Percentiles rank a stretch among this genome's conserved stretches.
Evolutionary conservation across 1,140 invertebrate genomes (phyloP).

Genomic region (Ephestia elutella): DNA sequence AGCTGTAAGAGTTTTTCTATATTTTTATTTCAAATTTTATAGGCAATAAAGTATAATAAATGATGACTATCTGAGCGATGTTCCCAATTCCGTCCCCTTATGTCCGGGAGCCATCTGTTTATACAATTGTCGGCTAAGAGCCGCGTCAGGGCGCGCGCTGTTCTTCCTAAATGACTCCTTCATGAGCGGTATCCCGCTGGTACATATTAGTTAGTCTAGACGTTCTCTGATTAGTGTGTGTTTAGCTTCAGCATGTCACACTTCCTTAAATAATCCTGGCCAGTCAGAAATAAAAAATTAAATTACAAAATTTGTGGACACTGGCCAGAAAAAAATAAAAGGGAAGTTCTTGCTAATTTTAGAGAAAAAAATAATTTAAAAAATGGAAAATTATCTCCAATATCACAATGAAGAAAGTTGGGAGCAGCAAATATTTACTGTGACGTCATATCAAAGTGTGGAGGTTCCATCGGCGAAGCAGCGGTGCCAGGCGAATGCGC

Average conservation of each 20-base stretch:
- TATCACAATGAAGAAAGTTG: slow-evolving; percentile 50
- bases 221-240: slow-evolving; percentile 49
- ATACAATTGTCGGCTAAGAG: slow-evolving; percentile 72
- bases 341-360: background rate
- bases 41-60: no score
- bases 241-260: slow-evolving; percentile 27
- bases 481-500: slow-evolving; percentile 81
- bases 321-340: background rate
- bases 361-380: background rate
- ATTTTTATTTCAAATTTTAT: no score
- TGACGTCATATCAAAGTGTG: slow-evolving; percentile 28
- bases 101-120: slow-evolving; percentile 64
- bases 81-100: slow-evolving; percentile 28
- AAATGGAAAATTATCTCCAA: slow-evolving; percentile 39
- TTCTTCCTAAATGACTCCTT: slow-evolving; percentile 72
- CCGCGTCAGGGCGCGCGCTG: slow-evolving; percentile 64
- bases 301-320: no score
- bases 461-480: slow-evolving; percentile 69
- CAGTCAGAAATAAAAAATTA: background rate
- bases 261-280: background rate
- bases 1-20: no score
- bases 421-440: slow-evolving; percentile 34
- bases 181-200: slow-evolving; percentile 55
- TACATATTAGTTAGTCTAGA: slow-evolving; percentile 47
- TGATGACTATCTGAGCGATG: no score